Evolutionary conservation across 2,888 invertebrate genomes (phyloP).

Genomic region (Conchocele bisecta): DNA sequence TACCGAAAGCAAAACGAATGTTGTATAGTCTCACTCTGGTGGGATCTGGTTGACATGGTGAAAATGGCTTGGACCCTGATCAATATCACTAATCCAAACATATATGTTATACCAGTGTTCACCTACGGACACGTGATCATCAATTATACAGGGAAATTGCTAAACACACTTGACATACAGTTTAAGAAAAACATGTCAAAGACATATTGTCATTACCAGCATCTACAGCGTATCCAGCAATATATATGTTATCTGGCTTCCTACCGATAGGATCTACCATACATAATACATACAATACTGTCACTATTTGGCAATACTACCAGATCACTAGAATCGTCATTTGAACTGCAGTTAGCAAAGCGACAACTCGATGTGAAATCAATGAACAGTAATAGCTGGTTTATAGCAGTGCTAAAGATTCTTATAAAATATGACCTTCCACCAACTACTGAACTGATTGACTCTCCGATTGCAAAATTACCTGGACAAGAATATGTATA

Average conservation of each 20-base stretch:
- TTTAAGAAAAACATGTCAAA: constrained; percentile 11
- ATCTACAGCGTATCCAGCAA: constrained; percentile 15
- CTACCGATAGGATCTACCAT: constrained; percentile 19
- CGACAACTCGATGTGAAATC: too few relatives aligned
- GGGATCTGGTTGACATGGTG: constrained; percentile 13
- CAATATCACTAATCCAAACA: constrained; percentile 11
- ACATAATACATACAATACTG: constrained; percentile 9
- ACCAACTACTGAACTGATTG: too few relatives aligned
- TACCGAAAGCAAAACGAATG: constrained; percentile 8
- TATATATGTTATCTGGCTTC: constrained; percentile 14
- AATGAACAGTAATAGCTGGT: too few relatives aligned
- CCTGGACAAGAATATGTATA: too few relatives aligned
- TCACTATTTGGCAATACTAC: constrained; percentile 15
- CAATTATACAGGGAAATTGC: background rate
- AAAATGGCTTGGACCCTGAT: constrained; percentile 9
- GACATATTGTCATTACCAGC: constrained; percentile 14
- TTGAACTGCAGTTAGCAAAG: too few relatives aligned
- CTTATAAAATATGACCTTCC: too few relatives aligned
- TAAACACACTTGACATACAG: constrained; percentile 6
- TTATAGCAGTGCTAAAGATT: too few relatives aligned
- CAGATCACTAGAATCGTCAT: too few relatives aligned
- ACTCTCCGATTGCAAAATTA: too few relatives aligned
- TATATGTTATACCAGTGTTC: constrained; percentile 13
- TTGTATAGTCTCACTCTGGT: constrained; percentile 1
- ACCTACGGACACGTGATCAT: constrained; percentile 12